These are phyloP conservation scores for Heptranchias perlo DNA, from an alignment of 2,113 vertebrate species.

Conservation along the genomic window DNA sequence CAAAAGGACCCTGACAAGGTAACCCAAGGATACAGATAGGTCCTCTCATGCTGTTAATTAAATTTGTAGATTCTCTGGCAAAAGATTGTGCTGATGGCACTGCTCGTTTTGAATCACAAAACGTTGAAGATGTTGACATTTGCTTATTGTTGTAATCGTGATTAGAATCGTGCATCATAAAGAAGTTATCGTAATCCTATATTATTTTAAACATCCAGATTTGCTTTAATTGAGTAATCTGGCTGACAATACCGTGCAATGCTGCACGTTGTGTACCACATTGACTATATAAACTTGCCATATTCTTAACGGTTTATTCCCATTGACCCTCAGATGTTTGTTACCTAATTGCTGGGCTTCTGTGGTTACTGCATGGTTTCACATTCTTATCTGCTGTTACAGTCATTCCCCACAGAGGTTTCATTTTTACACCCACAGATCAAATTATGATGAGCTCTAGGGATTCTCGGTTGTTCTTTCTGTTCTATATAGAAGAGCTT, in stretches of 20 bases:
- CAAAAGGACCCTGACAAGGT: not conserved
- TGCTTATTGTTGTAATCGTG: no score
- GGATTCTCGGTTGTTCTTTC: not conserved
- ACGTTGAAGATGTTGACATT: no score
- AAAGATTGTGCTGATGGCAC: not conserved
- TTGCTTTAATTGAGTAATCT: not conserved
- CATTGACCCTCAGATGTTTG: not conserved
- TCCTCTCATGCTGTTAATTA: no score
- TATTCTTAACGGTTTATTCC: not conserved
- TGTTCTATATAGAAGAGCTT: not conserved
- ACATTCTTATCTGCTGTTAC: not conserved
- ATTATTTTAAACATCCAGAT: no score
- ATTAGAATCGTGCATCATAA: no score
- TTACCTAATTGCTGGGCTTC: not conserved
- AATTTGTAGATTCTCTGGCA: not conserved
- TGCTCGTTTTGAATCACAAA: no score
- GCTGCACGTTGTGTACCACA: not conserved
- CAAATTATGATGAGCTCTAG: not conserved
- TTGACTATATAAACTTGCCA: not conserved
- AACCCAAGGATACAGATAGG: not conserved
- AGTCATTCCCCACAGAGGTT: not conserved
- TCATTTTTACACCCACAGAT: no score
- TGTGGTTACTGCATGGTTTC: not conserved
- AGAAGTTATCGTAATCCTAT: no score
- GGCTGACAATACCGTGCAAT: no score